Conservation (phyloP, 2,888 invertebrate species). For the Helobdella robusta region DNA sequence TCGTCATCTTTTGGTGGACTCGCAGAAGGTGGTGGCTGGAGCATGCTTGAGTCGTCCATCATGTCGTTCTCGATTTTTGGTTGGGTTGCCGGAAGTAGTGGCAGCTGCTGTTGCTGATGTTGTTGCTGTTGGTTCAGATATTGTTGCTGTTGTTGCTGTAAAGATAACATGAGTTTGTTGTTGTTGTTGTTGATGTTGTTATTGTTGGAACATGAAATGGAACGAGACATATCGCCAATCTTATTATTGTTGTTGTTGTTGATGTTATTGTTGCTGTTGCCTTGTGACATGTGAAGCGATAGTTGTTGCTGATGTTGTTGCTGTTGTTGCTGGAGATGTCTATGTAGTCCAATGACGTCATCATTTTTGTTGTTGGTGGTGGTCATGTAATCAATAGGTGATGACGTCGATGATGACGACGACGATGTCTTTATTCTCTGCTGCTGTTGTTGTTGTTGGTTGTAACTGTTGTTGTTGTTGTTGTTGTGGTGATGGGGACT, state of each 20-base stretch:
- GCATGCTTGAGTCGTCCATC: slow-evolving; percentile 15
- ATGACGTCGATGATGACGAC: slow-evolving; percentile 16
- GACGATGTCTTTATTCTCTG: slow-evolving; percentile 10
- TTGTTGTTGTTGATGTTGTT: slow-evolving; percentile 19
- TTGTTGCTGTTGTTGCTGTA: slow-evolving; percentile 7
- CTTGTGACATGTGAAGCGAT: slow-evolving; percentile 9
- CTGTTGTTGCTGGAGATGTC: slow-evolving; percentile 6
- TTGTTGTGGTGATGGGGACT: slow-evolving; percentile 7
- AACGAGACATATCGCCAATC: slow-evolving; percentile 11
- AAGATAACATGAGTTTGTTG: slow-evolving; percentile 7
- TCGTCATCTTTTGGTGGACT: slow-evolving; percentile 23
- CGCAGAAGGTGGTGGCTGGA: background rate
- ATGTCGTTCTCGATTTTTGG: slow-evolving; percentile 21
- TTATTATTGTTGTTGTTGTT: slow-evolving; percentile 5
- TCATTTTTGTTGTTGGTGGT: slow-evolving; percentile 13
- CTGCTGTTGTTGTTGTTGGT: slow-evolving; percentile 3
- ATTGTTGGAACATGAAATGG: slow-evolving; percentile 20
- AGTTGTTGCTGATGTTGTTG: slow-evolving; percentile 1
- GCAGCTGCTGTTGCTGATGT: slow-evolving; percentile 16
- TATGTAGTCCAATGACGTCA: background rate
- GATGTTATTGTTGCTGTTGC: background rate
- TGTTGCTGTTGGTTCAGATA: slow-evolving; percentile 14
- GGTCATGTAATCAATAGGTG: background rate
- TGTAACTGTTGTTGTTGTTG: background rate
- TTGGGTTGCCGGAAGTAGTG: slow-evolving; percentile 3